These are phyloP conservation scores for Molossus molossus DNA, from an alignment of 2,797 vertebrate species.

Conservation along the genomic window DNA sequence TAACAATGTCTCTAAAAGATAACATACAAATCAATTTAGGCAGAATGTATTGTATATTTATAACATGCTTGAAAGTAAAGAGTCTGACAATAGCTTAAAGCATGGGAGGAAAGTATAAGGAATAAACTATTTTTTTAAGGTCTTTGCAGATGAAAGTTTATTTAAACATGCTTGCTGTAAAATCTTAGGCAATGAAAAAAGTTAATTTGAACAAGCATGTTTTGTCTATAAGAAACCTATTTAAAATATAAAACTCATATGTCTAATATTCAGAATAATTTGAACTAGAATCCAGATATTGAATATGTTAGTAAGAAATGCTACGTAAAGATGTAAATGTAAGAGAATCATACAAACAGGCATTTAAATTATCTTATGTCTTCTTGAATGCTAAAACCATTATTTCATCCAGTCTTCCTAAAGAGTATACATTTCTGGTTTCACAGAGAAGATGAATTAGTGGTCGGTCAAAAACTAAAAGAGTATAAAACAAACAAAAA, in stretches of 20 bases:
- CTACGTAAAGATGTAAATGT: accelerated
- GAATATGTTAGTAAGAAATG: background rate
- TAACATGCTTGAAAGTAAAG: background rate
- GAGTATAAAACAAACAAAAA: background rate
- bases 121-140: background rate
- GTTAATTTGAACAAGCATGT: background rate
- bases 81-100: background rate
- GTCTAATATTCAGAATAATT: background rate
- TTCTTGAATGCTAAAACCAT: background rate
- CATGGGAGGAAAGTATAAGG: background rate
- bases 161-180: background rate
- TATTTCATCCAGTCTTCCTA: background rate
- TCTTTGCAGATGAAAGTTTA: background rate
- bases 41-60: background rate
- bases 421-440: background rate
- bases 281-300: background rate
- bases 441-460: background rate
- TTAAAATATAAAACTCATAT: background rate
- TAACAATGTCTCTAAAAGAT: background rate
- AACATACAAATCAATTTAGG: background rate
- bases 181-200: background rate
- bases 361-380: background rate
- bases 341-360: background rate
- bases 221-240: background rate
- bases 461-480: background rate